Evolutionary conservation across 2,113 vertebrate genomes (phyloP).

Genomic region (Tympanuchus pallidicinctus): DNA sequence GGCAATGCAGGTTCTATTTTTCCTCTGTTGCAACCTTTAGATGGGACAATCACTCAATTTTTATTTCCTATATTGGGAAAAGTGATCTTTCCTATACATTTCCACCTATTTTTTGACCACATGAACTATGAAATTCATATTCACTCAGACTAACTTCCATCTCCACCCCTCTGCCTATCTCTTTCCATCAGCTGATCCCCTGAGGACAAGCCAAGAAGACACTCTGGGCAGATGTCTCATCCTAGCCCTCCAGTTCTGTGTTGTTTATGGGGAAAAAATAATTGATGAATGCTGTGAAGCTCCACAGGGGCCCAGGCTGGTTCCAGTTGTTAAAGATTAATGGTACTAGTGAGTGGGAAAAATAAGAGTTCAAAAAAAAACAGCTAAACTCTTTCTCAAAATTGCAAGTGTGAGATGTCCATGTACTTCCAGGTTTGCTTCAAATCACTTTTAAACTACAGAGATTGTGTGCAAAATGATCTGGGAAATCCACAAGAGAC

Average conservation of each 20-base stretch:
- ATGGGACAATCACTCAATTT: background rate
- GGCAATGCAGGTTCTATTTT: background rate
- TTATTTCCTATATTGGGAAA: too few relatives aligned
- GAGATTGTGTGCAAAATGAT: background rate
- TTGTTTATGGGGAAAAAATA: background rate
- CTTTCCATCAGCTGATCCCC: background rate
- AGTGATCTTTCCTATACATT: background rate
- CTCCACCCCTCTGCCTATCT: background rate
- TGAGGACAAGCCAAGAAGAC: background rate
- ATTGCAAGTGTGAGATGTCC: background rate
- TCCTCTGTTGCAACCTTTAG: background rate
- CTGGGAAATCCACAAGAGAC: background rate
- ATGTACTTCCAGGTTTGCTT: background rate
- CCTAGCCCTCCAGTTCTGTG: background rate
- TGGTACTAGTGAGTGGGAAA: background rate
- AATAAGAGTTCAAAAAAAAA: background rate
- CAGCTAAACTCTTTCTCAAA: background rate
- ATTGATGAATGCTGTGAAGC: background rate
- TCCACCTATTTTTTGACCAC: background rate
- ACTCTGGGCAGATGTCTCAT: background rate
- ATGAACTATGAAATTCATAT: background rate
- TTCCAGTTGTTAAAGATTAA: background rate
- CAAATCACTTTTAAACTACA: background rate
- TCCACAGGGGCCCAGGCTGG: background rate
- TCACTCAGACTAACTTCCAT: background rate